Evolutionary conservation across 2,888 invertebrate genomes (phyloP), one percentile per base, ranked within the genome.

Genomic region (Marasmarcha lunaedactyla): DNA sequence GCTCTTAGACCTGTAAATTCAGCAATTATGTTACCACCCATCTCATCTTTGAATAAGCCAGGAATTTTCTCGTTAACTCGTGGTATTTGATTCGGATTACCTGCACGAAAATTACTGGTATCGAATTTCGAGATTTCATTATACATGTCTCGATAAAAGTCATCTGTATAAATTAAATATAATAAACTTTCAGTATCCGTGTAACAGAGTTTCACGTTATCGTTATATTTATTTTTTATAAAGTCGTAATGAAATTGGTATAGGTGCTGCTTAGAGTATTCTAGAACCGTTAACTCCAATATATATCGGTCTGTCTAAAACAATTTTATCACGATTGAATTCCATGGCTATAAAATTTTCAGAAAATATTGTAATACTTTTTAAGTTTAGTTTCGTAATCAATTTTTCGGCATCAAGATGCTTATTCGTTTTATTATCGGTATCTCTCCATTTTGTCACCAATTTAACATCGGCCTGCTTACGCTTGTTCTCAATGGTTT

Each of bases 21-120:
- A 11, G 38, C 12, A 27, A 46, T 46, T 2, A 42, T 36, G 13
- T 44, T 36, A 12, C 44, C 44, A 15, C 40, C 41, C 38, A 46
- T 15, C 30, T 46, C 46, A 40, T 46, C 46, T 30, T 46, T 44
- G 20, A 46, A 43, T 36, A 15, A 35, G 1, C 46, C 46, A 2
- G 20, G 20, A 7, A 20, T 20, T 20, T 20, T 3, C 7, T 3
- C 20, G 7, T 20, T 3, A 7, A 20, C 20, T 20, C 20, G 3
- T 5, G 20, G 20, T 7, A 20, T 20, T 20, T 20, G 4, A 7
- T 5, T 5, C 3, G 4, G 3, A 20, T 20, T 20, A 5, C 7
- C 7, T 20, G 7, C 20, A 20, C 7, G 4, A 20, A 20, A 20
- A 20, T 20, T 20, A 20, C 20, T 20, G 7, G 20, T 20, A 20